phyloP scores from a whole-genome alignment of 2,797 vertebrate species.

The Anguilla megastoma region DNA sequence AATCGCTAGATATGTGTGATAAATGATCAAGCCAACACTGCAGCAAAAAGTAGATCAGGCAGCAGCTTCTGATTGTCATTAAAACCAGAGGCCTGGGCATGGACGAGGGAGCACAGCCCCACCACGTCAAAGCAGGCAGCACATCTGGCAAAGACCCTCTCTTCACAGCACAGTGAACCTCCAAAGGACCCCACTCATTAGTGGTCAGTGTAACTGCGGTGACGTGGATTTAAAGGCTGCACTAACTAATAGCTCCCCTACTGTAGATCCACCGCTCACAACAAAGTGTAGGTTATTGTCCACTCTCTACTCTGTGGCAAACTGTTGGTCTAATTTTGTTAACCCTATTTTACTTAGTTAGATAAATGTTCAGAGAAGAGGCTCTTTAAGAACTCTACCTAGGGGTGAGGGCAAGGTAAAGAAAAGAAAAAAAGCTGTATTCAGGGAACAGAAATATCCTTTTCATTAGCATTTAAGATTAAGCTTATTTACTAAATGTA shows the following conservation, averaged over 20 bases:
- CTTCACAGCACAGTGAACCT: constrained; percentile 16
- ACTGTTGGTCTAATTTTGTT: not conserved
- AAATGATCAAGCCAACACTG: not conserved
- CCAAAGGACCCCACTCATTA: constrained; percentile 8
- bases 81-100: not conserved
- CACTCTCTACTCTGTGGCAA: not conserved
- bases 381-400: not conserved
- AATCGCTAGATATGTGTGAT: not conserved
- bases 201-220: constrained; percentile 2
- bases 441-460: not conserved
- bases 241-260: not conserved
- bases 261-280: not conserved
- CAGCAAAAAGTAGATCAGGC: not conserved
- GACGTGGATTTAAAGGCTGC: constrained; percentile 5
- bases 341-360: not conserved
- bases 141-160: not conserved
- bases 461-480: not conserved
- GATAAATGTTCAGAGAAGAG: not conserved
- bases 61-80: not conserved
- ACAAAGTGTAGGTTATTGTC: not conserved
- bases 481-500: not conserved
- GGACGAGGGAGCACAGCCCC: not conserved
- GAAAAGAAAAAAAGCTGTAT: not conserved
- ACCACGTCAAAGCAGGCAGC: not conserved
- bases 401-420: not conserved